Evolutionary conservation across 2,888 invertebrate species (phyloP).

Genomic region (Mythimna impura): DNA sequence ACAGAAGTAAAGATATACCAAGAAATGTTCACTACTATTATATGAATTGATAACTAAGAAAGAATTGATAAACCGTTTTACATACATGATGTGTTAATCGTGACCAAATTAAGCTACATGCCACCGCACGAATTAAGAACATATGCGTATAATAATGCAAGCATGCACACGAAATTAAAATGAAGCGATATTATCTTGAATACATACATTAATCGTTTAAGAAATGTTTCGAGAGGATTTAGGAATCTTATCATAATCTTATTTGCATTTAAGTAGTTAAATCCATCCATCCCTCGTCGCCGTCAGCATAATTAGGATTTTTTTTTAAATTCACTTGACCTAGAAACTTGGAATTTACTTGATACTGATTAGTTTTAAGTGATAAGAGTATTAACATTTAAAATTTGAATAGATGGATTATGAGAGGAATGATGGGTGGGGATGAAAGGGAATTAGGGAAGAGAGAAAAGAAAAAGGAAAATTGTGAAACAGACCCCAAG

Average conservation of each 20-base stretch:
- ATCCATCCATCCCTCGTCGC: constrained; percentile 10
- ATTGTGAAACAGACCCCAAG: neutral
- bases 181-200: constrained; percentile 16
- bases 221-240: constrained; percentile 15
- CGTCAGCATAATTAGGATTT: neutral
- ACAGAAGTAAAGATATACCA: neutral
- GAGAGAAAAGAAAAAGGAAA: neutral
- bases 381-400: neutral
- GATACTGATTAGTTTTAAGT: constrained; percentile 7
- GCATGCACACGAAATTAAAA: neutral
- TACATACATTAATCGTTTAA: constrained; percentile 6
- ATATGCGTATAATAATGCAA: neutral
- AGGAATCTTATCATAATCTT: constrained; percentile 31
- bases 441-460: no score
- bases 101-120: neutral
- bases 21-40: neutral
- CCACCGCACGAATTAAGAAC: constrained; percentile 15
- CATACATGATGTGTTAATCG: constrained; percentile 10
- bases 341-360: neutral
- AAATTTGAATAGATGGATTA: neutral
- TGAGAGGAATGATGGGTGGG: neutral
- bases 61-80: neutral
- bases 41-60: constrained; percentile 1
- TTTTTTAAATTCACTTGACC: neutral
- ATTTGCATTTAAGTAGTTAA: constrained; percentile 3